These are phyloP conservation scores for Stichodactyla helianthus DNA, from an alignment of 64 coral and sea anemone genomes.

Conservation along the genomic window DNA sequence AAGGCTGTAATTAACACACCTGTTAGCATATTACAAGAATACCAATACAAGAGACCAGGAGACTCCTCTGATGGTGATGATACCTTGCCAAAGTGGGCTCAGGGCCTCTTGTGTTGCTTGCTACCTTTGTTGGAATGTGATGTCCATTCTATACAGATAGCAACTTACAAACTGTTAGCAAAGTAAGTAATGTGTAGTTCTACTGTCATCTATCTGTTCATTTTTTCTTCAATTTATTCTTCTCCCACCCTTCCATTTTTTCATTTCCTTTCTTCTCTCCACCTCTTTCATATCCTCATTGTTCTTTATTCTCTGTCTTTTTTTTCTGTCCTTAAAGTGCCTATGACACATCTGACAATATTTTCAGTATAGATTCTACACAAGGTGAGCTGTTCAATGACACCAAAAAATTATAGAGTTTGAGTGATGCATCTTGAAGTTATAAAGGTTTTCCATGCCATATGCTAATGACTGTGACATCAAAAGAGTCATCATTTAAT, in stretches of 20 bases:
- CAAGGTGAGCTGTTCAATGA: too few relatives aligned
- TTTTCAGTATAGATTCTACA: too few relatives aligned
- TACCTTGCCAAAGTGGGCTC: conserved; percentile 40
- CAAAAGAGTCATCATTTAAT: too few relatives aligned
- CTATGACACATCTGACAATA: too few relatives aligned
- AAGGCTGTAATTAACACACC: conserved; percentile 52
- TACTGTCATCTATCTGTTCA: not conserved
- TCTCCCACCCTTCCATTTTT: not conserved
- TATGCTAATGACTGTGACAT: too few relatives aligned
- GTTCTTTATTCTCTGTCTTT: too few relatives aligned
- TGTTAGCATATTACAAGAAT: conserved; percentile 31
- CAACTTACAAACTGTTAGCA: conserved; percentile 51
- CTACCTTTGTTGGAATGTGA: conserved; percentile 59
- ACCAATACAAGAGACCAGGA: conserved; percentile 20
- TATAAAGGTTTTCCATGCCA: too few relatives aligned
- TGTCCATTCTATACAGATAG: conserved; percentile 55
- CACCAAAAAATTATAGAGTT: too few relatives aligned
- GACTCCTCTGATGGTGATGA: not conserved
- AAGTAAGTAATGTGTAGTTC: conserved; percentile 46
- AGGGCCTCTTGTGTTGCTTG: conserved; percentile 25
- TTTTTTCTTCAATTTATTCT: not conserved
- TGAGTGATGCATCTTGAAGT: too few relatives aligned
- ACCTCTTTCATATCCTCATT: too few relatives aligned
- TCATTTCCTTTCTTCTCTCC: too few relatives aligned
- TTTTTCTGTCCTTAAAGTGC: too few relatives aligned